Conservation (phyloP, 1,140 invertebrate species). For the Ptiloglossa arizonensis region DNA sequence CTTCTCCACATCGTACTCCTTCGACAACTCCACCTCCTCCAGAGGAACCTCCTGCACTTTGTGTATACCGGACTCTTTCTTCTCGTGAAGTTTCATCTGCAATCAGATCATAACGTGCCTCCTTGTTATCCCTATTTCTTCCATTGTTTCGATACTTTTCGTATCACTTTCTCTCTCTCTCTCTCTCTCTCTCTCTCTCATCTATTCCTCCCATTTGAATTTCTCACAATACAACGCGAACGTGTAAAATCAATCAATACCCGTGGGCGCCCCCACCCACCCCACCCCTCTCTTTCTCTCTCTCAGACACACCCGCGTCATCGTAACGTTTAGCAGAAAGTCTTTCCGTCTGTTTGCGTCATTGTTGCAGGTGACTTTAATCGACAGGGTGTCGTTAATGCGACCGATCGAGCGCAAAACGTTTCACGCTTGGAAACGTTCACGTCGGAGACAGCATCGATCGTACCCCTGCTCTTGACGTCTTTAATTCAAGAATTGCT, state of each 20-base stretch:
- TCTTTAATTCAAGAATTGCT: neutral
- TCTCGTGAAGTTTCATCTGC: conserved; percentile 80
- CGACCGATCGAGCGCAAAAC: conserved; percentile 24
- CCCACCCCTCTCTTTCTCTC: no score
- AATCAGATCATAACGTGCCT: conserved; percentile 48
- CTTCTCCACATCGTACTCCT: conserved; percentile 86
- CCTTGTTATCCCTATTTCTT: neutral
- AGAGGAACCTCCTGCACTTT: conserved; percentile 83
- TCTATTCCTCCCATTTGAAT: no score
- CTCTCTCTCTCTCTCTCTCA: neutral
- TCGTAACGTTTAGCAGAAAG: neutral
- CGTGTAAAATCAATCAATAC: conserved; percentile 20
- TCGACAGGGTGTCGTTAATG: neutral
- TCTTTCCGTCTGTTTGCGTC: neutral
- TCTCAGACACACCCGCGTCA: neutral
- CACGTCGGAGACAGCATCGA: conserved; percentile 3
- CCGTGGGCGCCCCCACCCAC: neutral
- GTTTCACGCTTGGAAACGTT: conserved; percentile 12
- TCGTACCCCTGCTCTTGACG: neutral
- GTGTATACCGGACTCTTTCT: conserved; percentile 80
- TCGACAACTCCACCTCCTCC: conserved; percentile 82
- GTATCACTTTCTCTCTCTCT: no score
- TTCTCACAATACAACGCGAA: neutral
- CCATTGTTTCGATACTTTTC: neutral
- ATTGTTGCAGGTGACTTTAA: neutral